These are phyloP conservation scores for Taurulus bubalis DNA, from an alignment of 2,113 vertebrate genomes.

Conservation along the genomic window DNA sequence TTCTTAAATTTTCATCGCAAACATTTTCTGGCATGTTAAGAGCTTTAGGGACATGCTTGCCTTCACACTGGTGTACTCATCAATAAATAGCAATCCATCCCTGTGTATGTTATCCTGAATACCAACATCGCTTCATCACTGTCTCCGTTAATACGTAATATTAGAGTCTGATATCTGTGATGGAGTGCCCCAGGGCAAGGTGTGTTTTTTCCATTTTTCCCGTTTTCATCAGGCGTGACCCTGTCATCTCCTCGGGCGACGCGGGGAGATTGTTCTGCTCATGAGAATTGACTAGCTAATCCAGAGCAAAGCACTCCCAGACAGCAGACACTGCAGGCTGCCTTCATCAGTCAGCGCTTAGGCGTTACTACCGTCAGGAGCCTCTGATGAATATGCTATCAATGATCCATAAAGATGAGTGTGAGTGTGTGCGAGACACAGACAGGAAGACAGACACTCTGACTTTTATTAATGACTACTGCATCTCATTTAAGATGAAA, in stretches of 20 bases:
- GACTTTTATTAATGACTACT: conserved; percentile 65
- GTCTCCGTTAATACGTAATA: conserved; percentile 55
- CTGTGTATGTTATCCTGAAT: conserved; percentile 25
- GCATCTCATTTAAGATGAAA: conserved; percentile 46
- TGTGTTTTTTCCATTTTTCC: conserved; percentile 5
- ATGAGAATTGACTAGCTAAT: conserved; percentile 77
- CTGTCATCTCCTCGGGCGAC: conserved; percentile 66
- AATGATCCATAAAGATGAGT: conserved; percentile 53
- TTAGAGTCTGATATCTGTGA: conserved; percentile 58
- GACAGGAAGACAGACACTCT: conserved; percentile 25
- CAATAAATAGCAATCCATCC: conserved; percentile 50
- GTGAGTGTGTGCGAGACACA: conserved; percentile 10
- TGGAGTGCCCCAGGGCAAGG: conserved; percentile 49
- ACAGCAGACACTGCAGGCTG: conserved; percentile 58
- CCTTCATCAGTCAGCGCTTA: conserved; percentile 72
- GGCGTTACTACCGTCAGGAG: conserved; percentile 46
- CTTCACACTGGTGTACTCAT: conserved; percentile 30
- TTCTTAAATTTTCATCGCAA: neutral
- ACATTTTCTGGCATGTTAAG: neutral
- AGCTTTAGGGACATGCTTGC: neutral
- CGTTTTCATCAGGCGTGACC: conserved; percentile 61
- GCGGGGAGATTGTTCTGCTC: conserved; percentile 68
- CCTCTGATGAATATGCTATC: conserved; percentile 73
- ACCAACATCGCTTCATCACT: conserved; percentile 55
- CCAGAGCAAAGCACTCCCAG: conserved; percentile 60